phyloP scores from a whole-genome alignment of 2,888 invertebrate species.

The Cephus spinipes region DNA sequence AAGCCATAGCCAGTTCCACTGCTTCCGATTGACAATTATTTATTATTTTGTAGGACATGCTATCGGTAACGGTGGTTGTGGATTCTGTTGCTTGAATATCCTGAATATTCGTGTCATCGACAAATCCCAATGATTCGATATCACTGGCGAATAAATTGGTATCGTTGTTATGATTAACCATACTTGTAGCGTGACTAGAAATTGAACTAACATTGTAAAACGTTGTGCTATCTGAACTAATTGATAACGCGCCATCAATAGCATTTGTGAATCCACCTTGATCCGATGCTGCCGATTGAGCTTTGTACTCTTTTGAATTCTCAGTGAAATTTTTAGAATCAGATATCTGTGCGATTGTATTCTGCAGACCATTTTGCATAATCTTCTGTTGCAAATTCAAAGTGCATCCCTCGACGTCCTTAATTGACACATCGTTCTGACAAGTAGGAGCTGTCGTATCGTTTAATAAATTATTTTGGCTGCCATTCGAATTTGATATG shows the following conservation, averaged over 20 bases:
- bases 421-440: background rate
- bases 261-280: slow-evolving; percentile 12
- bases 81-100: background rate
- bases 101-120: slow-evolving; percentile 20
- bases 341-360: slow-evolving; percentile 53
- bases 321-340: slow-evolving; percentile 25
- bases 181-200: slow-evolving; percentile 44
- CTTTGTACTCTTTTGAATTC: slow-evolving; percentile 30
- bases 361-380: slow-evolving; percentile 51
- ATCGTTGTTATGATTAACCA: slow-evolving; percentile 31
- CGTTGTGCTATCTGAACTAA: slow-evolving; percentile 21
- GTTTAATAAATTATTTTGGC: slow-evolving; percentile 6
- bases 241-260: slow-evolving; percentile 12
- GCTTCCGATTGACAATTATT: slow-evolving; percentile 69
- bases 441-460: background rate
- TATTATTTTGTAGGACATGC: background rate
- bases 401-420: slow-evolving; percentile 15
- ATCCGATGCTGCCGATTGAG: background rate
- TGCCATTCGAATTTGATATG: background rate
- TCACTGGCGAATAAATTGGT: slow-evolving; percentile 42
- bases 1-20: slow-evolving; percentile 78
- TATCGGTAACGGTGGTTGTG: background rate
- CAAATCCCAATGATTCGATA: slow-evolving; percentile 41
- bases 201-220: slow-evolving; percentile 33
- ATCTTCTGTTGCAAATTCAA: slow-evolving; percentile 53